Conservation (phyloP, 2,113 vertebrate genomes). For the Morone saxatilis region DNA sequence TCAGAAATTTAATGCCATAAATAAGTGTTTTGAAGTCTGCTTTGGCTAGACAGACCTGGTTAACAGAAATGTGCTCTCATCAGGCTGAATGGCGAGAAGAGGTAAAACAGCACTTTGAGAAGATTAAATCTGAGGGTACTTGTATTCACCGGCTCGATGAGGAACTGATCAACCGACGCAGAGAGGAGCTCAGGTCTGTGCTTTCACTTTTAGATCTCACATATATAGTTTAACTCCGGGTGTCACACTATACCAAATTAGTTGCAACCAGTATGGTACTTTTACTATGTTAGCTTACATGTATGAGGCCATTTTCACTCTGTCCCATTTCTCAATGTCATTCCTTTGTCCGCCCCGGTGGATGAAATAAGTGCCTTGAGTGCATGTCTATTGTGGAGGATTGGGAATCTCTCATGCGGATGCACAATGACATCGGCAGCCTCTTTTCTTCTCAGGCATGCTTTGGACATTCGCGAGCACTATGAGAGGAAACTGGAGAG, state of each 20-base stretch:
- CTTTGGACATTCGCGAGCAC: constrained; percentile 96
- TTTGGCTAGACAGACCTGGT: constrained; percentile 11
- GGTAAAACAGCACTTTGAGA: constrained; percentile 98
- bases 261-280: not conserved
- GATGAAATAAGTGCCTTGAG: constrained; percentile 36
- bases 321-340: constrained; percentile 31
- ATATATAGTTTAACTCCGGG: not conserved
- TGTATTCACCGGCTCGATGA: constrained; percentile 97
- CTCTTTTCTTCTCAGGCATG: constrained; percentile 87
- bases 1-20: constrained; percentile 25
- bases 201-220: not conserved
- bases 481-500: constrained; percentile 96
- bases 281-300: not conserved
- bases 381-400: constrained; percentile 47
- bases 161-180: constrained; percentile 93
- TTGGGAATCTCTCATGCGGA: constrained; percentile 57
- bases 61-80: constrained; percentile 63
- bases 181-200: constrained; percentile 94
- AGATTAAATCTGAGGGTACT: constrained; percentile 98
- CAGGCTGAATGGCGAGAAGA: constrained; percentile 98
- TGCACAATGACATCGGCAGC: constrained; percentile 53
- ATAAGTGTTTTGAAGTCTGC: constrained; percentile 4
- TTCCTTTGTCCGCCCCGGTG: constrained; percentile 28
- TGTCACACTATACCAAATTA: not conserved
- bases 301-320: constrained; percentile 24